These are phyloP conservation scores for Sturnira hondurensis DNA, from an alignment of 2,113 vertebrate genomes.

Conservation along the genomic window DNA sequence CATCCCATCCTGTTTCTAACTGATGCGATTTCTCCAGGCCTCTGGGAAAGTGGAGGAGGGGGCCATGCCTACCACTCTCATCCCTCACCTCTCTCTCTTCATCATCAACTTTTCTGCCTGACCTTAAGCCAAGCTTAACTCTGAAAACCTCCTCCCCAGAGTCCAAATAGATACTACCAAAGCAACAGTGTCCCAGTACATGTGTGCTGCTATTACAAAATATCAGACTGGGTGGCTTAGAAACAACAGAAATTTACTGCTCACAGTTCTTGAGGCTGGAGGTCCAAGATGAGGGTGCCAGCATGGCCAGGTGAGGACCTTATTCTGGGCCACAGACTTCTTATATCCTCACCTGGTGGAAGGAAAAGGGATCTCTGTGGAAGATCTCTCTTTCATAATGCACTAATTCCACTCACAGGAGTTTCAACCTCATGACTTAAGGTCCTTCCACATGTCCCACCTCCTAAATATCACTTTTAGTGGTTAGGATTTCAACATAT, in stretches of 20 bases:
- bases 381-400: not conserved
- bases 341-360: not conserved
- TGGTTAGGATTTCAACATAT: not conserved
- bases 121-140: not conserved
- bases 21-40: not conserved
- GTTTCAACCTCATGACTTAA: not conserved
- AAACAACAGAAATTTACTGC: not conserved
- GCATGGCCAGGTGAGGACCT: not conserved
- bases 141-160: not conserved
- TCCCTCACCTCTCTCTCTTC: not conserved
- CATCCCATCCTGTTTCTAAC: not conserved
- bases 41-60: not conserved
- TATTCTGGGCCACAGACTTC: not conserved
- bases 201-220: not conserved
- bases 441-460: not conserved
- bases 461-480: not conserved
- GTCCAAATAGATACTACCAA: not conserved
- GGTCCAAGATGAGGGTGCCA: not conserved
- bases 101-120: not conserved
- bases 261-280: not conserved
- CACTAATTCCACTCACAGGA: not conserved
- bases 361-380: not conserved
- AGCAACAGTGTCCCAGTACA: not conserved
- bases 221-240: too few relatives aligned
- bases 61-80: not conserved